Conservation (phyloP, 2,113 vertebrate species). For the Psammodynastes pulverulentus region DNA sequence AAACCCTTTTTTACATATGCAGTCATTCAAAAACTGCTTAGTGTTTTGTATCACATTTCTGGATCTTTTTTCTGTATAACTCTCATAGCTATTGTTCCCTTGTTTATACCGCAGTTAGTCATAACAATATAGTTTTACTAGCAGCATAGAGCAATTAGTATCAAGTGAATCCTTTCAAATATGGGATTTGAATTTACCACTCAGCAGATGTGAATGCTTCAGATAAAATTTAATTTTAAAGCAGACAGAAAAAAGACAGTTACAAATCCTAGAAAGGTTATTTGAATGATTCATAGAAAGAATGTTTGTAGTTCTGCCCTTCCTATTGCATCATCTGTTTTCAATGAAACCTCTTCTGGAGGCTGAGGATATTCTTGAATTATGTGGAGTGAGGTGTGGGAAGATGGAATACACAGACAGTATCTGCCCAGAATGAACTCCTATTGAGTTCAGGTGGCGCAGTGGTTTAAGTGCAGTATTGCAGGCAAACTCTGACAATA, state of each 20-base stretch:
- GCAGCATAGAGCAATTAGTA: background rate
- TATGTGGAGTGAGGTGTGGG: background rate
- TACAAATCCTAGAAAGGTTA: background rate
- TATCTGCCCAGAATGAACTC: background rate
- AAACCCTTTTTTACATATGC: background rate
- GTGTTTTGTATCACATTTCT: background rate
- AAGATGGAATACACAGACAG: background rate
- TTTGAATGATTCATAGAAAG: background rate
- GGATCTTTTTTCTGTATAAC: background rate
- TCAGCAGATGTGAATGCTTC: background rate
- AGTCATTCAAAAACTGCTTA: background rate
- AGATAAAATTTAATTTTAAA: background rate
- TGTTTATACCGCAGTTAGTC: background rate
- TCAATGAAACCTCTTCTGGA: background rate
- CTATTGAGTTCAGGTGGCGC: background rate
- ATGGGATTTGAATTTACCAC: background rate
- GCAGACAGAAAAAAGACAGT: background rate
- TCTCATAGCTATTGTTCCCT: background rate
- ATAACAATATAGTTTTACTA: background rate
- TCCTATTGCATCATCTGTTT: background rate
- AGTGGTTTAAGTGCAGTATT: background rate
- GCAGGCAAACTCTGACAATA: background rate
- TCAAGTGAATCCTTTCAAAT: background rate
- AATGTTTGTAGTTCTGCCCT: background rate
- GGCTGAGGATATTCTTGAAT: background rate